Evolutionary conservation across 2,888 invertebrate species (phyloP).

Genomic region (Tuta absoluta): DNA sequence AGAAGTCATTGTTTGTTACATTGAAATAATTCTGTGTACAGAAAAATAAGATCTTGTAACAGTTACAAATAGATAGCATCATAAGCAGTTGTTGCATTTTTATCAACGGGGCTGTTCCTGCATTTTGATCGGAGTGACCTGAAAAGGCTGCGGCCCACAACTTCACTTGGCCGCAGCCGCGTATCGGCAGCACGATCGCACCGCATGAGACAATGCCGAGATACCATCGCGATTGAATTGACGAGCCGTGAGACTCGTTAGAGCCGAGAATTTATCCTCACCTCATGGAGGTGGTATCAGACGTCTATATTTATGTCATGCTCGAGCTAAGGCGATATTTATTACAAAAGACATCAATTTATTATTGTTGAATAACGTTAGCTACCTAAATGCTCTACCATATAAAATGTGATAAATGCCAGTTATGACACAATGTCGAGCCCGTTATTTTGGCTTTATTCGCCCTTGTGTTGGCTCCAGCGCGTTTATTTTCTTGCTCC

Average conservation of each 20-base stretch:
- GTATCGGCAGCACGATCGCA: slow-evolving; percentile 14
- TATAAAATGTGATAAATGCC: slow-evolving; percentile 15
- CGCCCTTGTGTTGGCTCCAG: slow-evolving; percentile 12
- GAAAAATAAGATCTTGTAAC: slow-evolving; percentile 2
- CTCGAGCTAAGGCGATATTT: neutral
- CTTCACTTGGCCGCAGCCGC: neutral
- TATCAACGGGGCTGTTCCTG: slow-evolving; percentile 1
- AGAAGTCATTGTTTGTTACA: neutral
- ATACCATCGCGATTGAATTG: slow-evolving; percentile 21
- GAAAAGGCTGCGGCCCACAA: neutral
- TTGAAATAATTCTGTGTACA: neutral
- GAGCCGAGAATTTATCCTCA: neutral
- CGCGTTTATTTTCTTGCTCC: slow-evolving; percentile 24
- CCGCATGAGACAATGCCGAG: slow-evolving; percentile 10
- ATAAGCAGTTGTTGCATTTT: neutral
- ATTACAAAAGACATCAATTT: neutral
- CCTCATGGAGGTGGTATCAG: slow-evolving; percentile 10
- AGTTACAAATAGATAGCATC: slow-evolving; percentile 8
- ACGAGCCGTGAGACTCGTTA: slow-evolving; percentile 17
- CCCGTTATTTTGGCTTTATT: slow-evolving; percentile 25
- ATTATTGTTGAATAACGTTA: slow-evolving; percentile 1
- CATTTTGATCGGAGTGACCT: neutral
- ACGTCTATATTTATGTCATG: neutral
- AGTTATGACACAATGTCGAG: neutral
- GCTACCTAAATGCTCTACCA: slow-evolving; percentile 10